These are phyloP conservation scores for Apomyelois bistriatella DNA, from an alignment of 2,888 invertebrate species.

Conservation along the genomic window DNA sequence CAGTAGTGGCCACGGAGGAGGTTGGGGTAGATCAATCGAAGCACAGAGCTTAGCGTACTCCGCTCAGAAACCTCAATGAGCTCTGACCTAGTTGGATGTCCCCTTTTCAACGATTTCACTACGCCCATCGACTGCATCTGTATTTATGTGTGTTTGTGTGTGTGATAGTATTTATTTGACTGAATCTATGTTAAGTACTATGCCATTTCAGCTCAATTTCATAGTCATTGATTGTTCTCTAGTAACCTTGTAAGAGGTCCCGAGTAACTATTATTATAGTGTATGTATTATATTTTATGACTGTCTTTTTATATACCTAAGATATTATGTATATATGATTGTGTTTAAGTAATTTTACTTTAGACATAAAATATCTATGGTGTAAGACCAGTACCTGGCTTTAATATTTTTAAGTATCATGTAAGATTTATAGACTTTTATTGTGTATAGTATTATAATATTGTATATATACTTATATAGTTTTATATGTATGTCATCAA, in stretches of 20 bases:
- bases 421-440: conserved; percentile 35
- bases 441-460: conserved; percentile 26
- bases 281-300: conserved; percentile 23
- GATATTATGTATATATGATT: conserved; percentile 34
- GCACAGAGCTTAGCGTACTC: conserved; percentile 90
- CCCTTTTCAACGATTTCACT: conserved; percentile 64
- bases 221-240: conserved; percentile 40
- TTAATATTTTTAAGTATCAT: conserved; percentile 64
- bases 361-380: conserved; percentile 30
- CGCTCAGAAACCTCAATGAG: conserved; percentile 84
- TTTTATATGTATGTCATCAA: conserved; percentile 18
- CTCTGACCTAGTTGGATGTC: conserved; percentile 53
- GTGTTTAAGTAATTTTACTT: conserved; percentile 32
- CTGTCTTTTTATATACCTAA: conserved; percentile 19
- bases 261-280: conserved; percentile 37
- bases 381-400: conserved; percentile 56
- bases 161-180: conserved; percentile 55
- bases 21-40: conserved; percentile 89
- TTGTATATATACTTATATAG: conserved; percentile 16
- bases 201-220: conserved; percentile 33
- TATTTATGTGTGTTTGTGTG: conserved; percentile 47
- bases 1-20: conserved; percentile 74
- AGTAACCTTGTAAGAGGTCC: conserved; percentile 38
- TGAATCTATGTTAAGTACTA: conserved; percentile 38
- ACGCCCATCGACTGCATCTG: conserved; percentile 34